phyloP scores from a whole-genome alignment of 1,140 invertebrate species.

The Drosophila fuyamai region DNA sequence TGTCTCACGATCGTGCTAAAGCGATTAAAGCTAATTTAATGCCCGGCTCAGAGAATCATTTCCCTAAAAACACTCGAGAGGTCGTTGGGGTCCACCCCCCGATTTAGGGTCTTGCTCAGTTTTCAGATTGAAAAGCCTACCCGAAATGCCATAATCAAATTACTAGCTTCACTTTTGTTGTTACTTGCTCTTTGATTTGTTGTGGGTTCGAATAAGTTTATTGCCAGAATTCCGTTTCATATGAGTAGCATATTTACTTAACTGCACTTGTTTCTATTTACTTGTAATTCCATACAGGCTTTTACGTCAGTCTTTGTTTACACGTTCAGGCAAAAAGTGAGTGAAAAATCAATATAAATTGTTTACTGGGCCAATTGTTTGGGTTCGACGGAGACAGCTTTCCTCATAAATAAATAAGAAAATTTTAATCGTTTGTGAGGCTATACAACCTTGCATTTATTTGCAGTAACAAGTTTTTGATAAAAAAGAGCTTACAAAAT shows the following conservation, averaged over 20 bases:
- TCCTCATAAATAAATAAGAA: conserved; percentile 13
- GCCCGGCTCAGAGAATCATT: conserved; percentile 27
- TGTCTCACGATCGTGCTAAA: conserved; percentile 83
- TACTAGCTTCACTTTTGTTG: conserved; percentile 22
- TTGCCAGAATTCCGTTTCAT: conserved; percentile 46
- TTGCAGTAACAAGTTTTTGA: neutral
- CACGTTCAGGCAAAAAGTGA: conserved; percentile 46
- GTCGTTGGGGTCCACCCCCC: conserved; percentile 6
- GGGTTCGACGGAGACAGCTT: conserved; percentile 7
- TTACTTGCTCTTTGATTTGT: neutral
- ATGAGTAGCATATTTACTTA: conserved; percentile 49
- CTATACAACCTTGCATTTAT: too few species aligned
- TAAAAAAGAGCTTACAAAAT: neutral
- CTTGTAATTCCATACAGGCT: conserved; percentile 54
- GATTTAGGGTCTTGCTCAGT: neutral
- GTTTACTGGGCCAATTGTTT: conserved; percentile 37
- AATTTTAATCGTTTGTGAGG: neutral
- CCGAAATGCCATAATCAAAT: conserved; percentile 23
- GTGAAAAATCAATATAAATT: conserved; percentile 57
- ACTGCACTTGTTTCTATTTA: conserved; percentile 59
- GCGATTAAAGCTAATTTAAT: conserved; percentile 81
- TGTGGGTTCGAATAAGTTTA: neutral
- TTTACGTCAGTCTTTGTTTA: conserved; percentile 52
- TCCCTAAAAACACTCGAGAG: conserved; percentile 12
- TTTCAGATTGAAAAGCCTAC: neutral